Percentiles rank a stretch among this genome's conserved stretches.
These are phyloP conservation scores for Agrochola litura DNA, from an alignment of 2,888 invertebrate species.

Conservation along the genomic window DNA sequence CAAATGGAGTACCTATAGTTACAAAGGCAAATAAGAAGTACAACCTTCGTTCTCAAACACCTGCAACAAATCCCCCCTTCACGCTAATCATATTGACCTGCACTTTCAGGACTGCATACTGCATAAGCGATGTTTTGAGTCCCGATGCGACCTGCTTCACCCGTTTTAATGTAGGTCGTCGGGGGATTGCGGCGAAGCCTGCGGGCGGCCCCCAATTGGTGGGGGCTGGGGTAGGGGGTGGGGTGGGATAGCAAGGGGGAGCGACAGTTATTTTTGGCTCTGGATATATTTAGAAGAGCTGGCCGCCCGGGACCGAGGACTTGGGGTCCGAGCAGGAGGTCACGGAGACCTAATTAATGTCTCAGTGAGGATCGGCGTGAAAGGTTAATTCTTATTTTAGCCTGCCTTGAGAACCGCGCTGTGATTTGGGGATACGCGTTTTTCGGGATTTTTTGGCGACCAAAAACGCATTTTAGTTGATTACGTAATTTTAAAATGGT, in stretches of 20 bases:
- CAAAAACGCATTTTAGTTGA: neutral
- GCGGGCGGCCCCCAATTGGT: constrained; percentile 44
- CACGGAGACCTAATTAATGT: constrained; percentile 53
- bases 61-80: neutral
- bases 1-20: too few species aligned
- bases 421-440: constrained; percentile 12
- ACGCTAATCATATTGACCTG: constrained; percentile 32
- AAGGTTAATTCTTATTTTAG: constrained; percentile 56
- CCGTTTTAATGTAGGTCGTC: constrained; percentile 72
- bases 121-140: constrained; percentile 44
- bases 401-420: constrained; percentile 34
- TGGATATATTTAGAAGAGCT: constrained; percentile 83
- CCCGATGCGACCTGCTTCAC: constrained; percentile 58
- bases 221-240: constrained; percentile 2
- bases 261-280: constrained; percentile 78
- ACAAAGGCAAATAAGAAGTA: neutral
- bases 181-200: constrained; percentile 63
- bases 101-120: constrained; percentile 53
- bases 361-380: constrained; percentile 44
- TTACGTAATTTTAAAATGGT: neutral
- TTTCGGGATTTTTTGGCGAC: neutral
- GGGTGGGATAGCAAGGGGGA: constrained; percentile 55
- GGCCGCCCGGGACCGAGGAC: constrained; percentile 75
- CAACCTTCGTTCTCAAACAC: neutral
- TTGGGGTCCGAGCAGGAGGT: constrained; percentile 68